Base-by-base conservation (phyloP, 1,140 invertebrate genomes). In the Diploscapter pachys region DNA sequence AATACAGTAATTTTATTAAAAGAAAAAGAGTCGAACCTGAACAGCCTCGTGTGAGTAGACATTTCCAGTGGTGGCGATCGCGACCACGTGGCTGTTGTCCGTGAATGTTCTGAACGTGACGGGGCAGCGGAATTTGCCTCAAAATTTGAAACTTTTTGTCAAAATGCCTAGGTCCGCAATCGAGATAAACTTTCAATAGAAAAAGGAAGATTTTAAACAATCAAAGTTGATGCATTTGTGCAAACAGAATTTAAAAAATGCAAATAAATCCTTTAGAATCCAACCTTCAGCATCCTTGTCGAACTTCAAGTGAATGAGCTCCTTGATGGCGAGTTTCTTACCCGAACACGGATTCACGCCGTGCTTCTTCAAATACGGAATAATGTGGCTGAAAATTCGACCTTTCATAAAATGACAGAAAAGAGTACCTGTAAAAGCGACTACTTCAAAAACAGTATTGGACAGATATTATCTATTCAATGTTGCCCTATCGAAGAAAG, bases 41-140 rank as follows among this genome's bases (percentile, higher is more conserved):
- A 99, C 90, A 59, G 96, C 96, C 90, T 99, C 96, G 88, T 92
- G 91, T 0, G 91, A 93, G 87, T 92, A 99, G 0, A 99, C 95
- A 91, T 99, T 98, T 63, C 96, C 96, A 63, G 93, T 97, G 4
- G 90, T 91, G 76, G 89, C 90, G 75, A 98, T 91, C 3, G 93
- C 92, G 53, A 96, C 93, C 86, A 99, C 95, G 81, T 98, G 92
- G 50, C 93, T 93, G 86, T 94, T 93, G 83, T 95, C 93, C n/a
- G 93, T 95, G 80, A 99, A 96, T 0, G 90, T 88, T 87, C 96
- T 97, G 84, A 92, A 98, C 57, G 98, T 88, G 4, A 98, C 94
- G 5, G 96, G 96, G 83, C 96, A 99, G 81, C 96, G 94, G 86
- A 92, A 95, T 81, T 92, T 88, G 5, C 82, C 87, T 88, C 75